Conservation (phyloP, 2,797 vertebrate species). For the Agapornis canus region DNA sequence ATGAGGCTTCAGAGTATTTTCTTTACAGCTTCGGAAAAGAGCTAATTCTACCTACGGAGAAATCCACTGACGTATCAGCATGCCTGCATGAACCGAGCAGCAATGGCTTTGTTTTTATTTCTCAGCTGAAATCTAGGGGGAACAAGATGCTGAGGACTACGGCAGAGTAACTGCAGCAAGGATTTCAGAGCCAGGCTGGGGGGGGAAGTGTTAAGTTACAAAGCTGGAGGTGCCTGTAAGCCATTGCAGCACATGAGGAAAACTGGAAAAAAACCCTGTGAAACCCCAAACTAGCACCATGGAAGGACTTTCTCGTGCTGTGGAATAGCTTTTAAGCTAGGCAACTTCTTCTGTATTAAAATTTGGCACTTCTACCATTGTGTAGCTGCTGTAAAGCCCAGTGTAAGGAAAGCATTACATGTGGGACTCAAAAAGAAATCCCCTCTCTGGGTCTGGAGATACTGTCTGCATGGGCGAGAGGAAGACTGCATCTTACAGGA, state of each 20-base stretch:
- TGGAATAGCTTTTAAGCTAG: neutral
- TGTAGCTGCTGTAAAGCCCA: neutral
- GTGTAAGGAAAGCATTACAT: neutral
- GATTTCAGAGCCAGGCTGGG: neutral
- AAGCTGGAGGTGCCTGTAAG: neutral
- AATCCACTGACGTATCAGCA: neutral
- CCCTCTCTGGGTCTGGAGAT: neutral
- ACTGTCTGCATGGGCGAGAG: neutral
- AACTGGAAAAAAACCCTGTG: accelerated
- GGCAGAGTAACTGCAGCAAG: neutral
- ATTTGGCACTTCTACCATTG: neutral
- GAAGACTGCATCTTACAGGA: neutral
- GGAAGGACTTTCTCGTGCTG: neutral
- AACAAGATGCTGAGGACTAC: neutral
- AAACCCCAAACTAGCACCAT: accelerated
- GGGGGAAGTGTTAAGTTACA: neutral
- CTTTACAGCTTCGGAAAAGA: conserved; percentile 39
- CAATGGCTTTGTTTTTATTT: neutral
- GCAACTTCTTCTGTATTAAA: neutral
- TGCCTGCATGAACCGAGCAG: neutral
- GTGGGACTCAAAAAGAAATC: neutral
- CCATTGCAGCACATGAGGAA: neutral
- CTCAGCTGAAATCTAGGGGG: neutral
- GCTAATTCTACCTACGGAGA: conserved; percentile 40
- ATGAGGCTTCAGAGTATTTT: conserved; percentile 48